phyloP scores from a whole-genome alignment of 1,140 invertebrate species.

The Chelonus insularis region DNA sequence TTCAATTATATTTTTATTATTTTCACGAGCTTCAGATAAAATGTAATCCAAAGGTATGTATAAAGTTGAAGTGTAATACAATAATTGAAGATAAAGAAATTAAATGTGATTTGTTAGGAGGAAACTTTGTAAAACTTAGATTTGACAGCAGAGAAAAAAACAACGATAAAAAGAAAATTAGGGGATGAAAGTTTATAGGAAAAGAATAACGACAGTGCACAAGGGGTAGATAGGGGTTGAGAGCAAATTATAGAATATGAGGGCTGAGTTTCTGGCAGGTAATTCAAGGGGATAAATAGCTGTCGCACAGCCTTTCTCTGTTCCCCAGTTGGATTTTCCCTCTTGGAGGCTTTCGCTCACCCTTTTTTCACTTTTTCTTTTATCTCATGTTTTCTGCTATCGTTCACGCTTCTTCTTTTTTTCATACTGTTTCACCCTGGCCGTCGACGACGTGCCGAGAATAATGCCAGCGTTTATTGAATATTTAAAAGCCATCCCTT shows the following conservation, averaged over 20 bases:
- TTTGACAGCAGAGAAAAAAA: conserved; percentile 20
- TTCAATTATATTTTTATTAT: no score
- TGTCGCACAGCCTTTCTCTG: conserved; percentile 11
- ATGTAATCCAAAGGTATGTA: no score
- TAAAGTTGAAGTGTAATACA: no score
- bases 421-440: conserved; percentile 7
- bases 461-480: conserved; percentile 54
- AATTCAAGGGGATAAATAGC: conserved; percentile 48
- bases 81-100: no score
- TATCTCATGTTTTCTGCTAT: background rate
- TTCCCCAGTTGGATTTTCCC: conserved; percentile 14
- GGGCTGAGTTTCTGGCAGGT: conserved; percentile 37
- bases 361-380: conserved; percentile 17
- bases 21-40: no score
- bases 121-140: no score
- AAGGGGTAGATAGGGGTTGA: conserved; percentile 24
- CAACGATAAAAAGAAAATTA: conserved; percentile 8
- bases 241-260: conserved; percentile 43
- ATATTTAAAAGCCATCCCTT: conserved; percentile 49
- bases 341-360: conserved; percentile 20
- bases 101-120: no score
- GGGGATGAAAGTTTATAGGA: background rate
- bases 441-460: conserved; percentile 45
- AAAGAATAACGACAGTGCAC: conserved; percentile 17
- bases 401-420: conserved; percentile 4